A percentile compares a stretch with the other conserved stretches of the same genome.
phyloP scores from a whole-genome alignment of 1,140 invertebrate genomes.

The Drosophila lacertosa region DNA sequence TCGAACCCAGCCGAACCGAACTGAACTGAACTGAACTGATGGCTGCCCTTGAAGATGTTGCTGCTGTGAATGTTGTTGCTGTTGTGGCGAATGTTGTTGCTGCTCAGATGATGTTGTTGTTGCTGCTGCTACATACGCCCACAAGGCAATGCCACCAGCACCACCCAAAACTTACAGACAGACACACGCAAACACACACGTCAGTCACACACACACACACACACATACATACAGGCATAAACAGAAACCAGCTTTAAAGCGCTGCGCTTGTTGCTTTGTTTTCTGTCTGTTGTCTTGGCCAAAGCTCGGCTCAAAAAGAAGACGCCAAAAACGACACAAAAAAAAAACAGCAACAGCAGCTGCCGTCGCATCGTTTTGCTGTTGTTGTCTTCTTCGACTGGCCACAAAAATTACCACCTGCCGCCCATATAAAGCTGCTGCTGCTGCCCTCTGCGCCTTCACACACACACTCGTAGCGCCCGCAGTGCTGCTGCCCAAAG shows the following conservation, averaged over 20 bases:
- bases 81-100: slow-evolving; percentile 23
- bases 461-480: slow-evolving; percentile 1
- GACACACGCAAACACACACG: slow-evolving; percentile 37
- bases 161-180: slow-evolving; percentile 58
- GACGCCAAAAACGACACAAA: slow-evolving; percentile 56
- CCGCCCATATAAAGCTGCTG: slow-evolving; percentile 74
- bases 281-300: slow-evolving; percentile 37
- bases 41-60: slow-evolving; percentile 68
- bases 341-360: slow-evolving; percentile 43
- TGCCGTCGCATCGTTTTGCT: slow-evolving; percentile 44
- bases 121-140: slow-evolving; percentile 49
- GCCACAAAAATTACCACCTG: slow-evolving; percentile 81
- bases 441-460: slow-evolving; percentile 54
- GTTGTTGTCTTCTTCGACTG: slow-evolving; percentile 34
- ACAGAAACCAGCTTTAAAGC: slow-evolving; percentile 66
- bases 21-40: slow-evolving; percentile 17
- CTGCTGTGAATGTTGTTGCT: slow-evolving; percentile 20
- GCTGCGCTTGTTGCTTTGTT: slow-evolving; percentile 65
- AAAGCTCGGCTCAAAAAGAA: slow-evolving; percentile 62
- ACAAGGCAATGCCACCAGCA: slow-evolving; percentile 47
- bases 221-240: background rate
- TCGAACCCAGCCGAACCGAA: slow-evolving; percentile 16
- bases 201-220: slow-evolving; percentile 5
- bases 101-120: slow-evolving; percentile 17
- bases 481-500: slow-evolving; percentile 15